phyloP scores from a whole-genome alignment of 2,113 vertebrate species.

The Nycticryphes semicollaris region DNA sequence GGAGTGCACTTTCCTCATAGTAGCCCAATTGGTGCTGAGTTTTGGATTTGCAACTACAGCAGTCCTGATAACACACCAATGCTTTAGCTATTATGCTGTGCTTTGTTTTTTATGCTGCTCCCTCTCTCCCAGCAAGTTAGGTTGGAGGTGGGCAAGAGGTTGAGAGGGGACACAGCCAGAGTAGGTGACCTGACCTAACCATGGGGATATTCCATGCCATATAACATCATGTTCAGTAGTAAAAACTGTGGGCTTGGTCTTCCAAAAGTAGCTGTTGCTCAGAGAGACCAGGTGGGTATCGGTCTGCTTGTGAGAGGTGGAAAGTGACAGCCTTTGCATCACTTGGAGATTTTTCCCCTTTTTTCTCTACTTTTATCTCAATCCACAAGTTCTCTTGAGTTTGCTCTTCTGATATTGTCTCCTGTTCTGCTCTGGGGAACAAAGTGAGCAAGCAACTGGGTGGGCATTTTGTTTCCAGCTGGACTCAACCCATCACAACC shows the following conservation, averaged over 20 bases:
- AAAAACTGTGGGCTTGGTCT: not conserved
- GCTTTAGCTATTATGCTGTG: not conserved
- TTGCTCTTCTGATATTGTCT: not conserved
- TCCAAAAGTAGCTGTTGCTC: not conserved
- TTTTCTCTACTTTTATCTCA: not conserved
- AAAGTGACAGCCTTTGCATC: not conserved
- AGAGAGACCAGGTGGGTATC: not conserved
- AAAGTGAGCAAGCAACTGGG: not conserved
- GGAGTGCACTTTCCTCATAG: not conserved
- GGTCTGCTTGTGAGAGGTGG: not conserved
- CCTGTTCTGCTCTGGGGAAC: not conserved
- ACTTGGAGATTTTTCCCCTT: not conserved
- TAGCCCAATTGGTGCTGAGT: not conserved
- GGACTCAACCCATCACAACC: not conserved
- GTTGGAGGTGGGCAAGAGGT: not conserved
- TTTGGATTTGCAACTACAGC: not conserved
- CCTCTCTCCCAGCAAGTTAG: not conserved
- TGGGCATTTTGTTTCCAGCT: not conserved
- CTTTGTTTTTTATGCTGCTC: not conserved
- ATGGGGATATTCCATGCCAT: not conserved
- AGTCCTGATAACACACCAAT: not conserved
- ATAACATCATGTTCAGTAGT: not conserved
- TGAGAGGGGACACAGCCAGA: not conserved
- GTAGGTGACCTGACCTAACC: not conserved
- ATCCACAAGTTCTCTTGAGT: not conserved